These are phyloP conservation scores for Moxostoma hubbsi DNA, from an alignment of 2,797 vertebrate genomes.

Conservation along the genomic window DNA sequence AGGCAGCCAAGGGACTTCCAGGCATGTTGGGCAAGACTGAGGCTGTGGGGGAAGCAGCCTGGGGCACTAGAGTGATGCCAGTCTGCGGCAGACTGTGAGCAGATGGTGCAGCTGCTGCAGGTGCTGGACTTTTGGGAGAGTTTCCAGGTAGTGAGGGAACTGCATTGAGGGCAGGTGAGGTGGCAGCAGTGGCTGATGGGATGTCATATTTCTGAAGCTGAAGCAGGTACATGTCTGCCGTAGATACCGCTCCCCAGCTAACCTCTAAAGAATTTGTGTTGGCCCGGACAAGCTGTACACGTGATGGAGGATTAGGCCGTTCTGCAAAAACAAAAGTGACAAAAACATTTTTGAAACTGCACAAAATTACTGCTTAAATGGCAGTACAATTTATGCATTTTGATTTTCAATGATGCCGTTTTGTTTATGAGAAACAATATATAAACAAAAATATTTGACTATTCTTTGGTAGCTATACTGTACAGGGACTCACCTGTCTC, in stretches of 20 bases:
- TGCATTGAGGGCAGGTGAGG: conserved; percentile 82
- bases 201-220: conserved; percentile 96
- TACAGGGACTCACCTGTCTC: conserved; percentile 81
- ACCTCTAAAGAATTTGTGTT: conserved; percentile 94
- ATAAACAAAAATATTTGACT: neutral
- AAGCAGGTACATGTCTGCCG: conserved; percentile 90
- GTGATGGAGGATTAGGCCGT: conserved; percentile 86
- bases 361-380: too few species aligned
- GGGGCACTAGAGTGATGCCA: conserved; percentile 79
- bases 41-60: conserved; percentile 61
- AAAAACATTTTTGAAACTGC: neutral
- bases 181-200: conserved; percentile 84
- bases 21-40: conserved; percentile 52
- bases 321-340: conserved; percentile 69
- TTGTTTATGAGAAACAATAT: neutral
- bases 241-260: conserved; percentile 92
- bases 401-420: neutral
- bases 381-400: neutral
- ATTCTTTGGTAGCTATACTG: too few species aligned
- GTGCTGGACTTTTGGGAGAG: conserved; percentile 88
- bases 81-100: conserved; percentile 84
- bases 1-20: conserved; percentile 68
- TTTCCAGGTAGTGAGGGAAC: conserved; percentile 83
- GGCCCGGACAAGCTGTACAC: conserved; percentile 92
- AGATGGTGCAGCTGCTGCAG: conserved; percentile 79